Evolutionary conservation across 2,797 vertebrate genomes (phyloP).

Genomic region (Acanthurus tractus): DNA sequence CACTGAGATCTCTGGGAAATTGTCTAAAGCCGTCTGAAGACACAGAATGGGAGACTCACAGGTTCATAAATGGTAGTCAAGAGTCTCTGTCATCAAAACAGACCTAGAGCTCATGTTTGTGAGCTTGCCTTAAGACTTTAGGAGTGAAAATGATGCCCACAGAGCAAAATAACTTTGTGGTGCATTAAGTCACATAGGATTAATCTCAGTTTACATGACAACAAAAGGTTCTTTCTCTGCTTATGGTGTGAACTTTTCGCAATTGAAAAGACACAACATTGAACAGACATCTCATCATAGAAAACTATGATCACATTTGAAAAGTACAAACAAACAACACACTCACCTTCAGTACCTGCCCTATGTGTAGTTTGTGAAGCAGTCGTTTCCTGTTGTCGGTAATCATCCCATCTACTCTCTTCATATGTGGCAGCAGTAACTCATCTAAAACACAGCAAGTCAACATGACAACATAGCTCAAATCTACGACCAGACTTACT

Average conservation of each 20-base stretch:
- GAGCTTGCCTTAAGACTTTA: background rate
- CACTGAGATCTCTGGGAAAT: slow-evolving; percentile 95
- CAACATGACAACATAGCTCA: slow-evolving; percentile 2
- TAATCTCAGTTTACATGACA: background rate
- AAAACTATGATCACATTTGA: background rate
- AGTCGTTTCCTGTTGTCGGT: slow-evolving; percentile 94
- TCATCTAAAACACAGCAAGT: slow-evolving; percentile 87
- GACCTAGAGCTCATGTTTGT: background rate
- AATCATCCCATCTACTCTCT: slow-evolving; percentile 95
- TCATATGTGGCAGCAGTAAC: slow-evolving; percentile 95
- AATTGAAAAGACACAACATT: background rate
- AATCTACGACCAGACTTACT: background rate
- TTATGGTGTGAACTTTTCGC: background rate
- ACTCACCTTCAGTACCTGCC: slow-evolving; percentile 93
- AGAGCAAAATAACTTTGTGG: background rate
- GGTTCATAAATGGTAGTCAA: background rate
- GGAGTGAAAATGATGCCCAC: background rate
- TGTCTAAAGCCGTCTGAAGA: slow-evolving; percentile 93
- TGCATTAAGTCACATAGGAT: background rate
- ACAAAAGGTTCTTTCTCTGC: background rate
- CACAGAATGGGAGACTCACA: background rate
- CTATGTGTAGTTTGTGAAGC: slow-evolving; percentile 93
- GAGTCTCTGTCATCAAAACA: background rate
- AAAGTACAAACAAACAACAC: background rate
- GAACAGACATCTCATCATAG: background rate